Evolutionary conservation across 2,113 vertebrate genomes (phyloP), one percentile per base, ranked within the genome.

Genomic region (Glaucidium brasilianum): DNA sequence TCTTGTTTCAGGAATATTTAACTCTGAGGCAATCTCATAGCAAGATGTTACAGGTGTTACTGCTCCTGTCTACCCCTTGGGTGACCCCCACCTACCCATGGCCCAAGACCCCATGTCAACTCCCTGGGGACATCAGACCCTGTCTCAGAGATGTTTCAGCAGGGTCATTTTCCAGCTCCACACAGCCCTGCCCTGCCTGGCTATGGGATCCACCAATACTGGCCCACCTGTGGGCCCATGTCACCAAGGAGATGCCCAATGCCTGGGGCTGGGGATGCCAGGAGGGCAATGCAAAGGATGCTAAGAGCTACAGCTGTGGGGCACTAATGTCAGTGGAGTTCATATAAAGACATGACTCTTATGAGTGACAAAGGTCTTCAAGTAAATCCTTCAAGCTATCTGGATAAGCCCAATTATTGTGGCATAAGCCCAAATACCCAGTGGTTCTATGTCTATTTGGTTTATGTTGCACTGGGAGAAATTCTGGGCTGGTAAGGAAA

Each of bases 111-210:
- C 12, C 26, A 14, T 15, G 3, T 45, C 25, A 72, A 6, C 1
- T 5, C 11, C 8, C 4, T 0, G 0, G 12, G 34, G 32, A 16
- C 11, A 35, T 49, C 55, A 43, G 14, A 15, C 9, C 4, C 7
- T 62, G 6, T 12, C 12, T 14, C 30, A 84, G 27, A 3, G 7
- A 19, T 0, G 2, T 7, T 0, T 0, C 2, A 47, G 30, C 14
- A 81, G 13, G 4, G 2, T 4, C 35, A 10, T 15, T 30, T 17
- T 39, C 13, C 59, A 60, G 12, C 10, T 69, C 5, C 39, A 12
- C 43, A 35, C 6, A 56, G 23, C 13, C 5, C 29, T 80, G 25
- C 22, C 3, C 13, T 50, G 7, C 15, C 26, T 16, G 12, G 16
- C 32, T 16, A 3, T 30, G 35, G 66, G 3, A 1, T 4, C 11